Evolutionary conservation across 2,113 vertebrate species (phyloP), one percentile per base, ranked within the genome.

Genomic region (Tympanuchus pallidicinctus): DNA sequence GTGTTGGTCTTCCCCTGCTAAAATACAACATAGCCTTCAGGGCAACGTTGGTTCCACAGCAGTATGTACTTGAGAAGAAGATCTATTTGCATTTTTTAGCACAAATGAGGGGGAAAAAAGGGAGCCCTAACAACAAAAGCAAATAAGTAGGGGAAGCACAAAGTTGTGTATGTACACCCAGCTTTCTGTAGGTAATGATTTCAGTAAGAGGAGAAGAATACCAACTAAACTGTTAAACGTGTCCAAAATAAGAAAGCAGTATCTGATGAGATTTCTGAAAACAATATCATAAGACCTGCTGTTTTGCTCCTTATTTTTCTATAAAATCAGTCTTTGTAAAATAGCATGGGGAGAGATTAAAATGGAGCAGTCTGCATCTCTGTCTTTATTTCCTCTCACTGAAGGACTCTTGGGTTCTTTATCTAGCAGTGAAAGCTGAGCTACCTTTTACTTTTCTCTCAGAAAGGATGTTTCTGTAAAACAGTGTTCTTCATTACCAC

Each of bases 81-180:
- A 6, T 0, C 1, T 70, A 30, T 20, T 34, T 9, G 1, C 64
- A 70, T 77, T 50, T 42, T 25, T 32, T 14, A 57, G 17, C 13
- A 70, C 13, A 86, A 72, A 10, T 15, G 7, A 6, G 20, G 13
- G 59, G 59, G 18, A 16, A 59, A 6, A 59, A 59, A 42, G 1
- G 3, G 4, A 82, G 60, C 38, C 22, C 6, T 50, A 34, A 43
- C 19, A 76, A 32, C 15, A 64, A 92, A 4, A 21, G 4, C 42
- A 60, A 74, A 57, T 8, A 82, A 73, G n/a, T 2, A 43, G 16
- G 7, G 25, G 27, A 54, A 17, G 27, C 28, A 56, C 11, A 54
- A 81, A 73, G 34, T 2, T 43, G 16, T 7, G 19, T 48, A 76
- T 16, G 6, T 25, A 8, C 0, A 0, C 45, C 61, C 32, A 57